Evolutionary conservation across 2,113 vertebrate species (phyloP).

Genomic region (Malurus melanocephalus): DNA sequence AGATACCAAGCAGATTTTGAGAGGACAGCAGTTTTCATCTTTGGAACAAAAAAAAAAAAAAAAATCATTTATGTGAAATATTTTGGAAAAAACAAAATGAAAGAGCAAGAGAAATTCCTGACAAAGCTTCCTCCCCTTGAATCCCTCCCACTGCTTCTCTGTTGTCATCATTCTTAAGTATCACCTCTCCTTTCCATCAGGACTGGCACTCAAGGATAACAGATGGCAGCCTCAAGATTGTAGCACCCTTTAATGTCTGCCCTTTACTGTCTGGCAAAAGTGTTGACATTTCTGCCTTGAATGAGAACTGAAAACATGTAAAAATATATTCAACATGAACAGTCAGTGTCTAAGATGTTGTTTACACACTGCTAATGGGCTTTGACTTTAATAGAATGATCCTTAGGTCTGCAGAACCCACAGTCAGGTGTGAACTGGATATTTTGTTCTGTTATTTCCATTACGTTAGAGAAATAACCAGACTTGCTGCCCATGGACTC

Average conservation of each 20-base stretch:
- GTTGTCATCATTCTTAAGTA: slow-evolving; percentile 71
- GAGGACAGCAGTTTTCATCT: slow-evolving; percentile 43
- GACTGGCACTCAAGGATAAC: slow-evolving; percentile 72
- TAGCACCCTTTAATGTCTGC: slow-evolving; percentile 77
- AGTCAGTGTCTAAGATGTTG: slow-evolving; percentile 68
- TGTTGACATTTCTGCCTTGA: slow-evolving; percentile 78
- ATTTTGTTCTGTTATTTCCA: slow-evolving; percentile 29
- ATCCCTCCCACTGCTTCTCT: slow-evolving; percentile 49
- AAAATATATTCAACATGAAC: slow-evolving; percentile 70
- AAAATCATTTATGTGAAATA: not conserved
- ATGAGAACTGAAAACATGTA: slow-evolving; percentile 76
- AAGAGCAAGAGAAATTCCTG: slow-evolving; percentile 52
- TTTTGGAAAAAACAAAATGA: slow-evolving; percentile 43
- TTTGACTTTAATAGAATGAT: slow-evolving; percentile 63
- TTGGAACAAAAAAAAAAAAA: not conserved
- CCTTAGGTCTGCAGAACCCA: slow-evolving; percentile 42
- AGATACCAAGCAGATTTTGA: slow-evolving; percentile 50
- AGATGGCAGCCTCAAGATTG: slow-evolving; percentile 77
- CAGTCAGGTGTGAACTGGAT: slow-evolving; percentile 53
- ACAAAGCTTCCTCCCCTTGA: slow-evolving; percentile 27
- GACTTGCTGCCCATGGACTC: not conserved
- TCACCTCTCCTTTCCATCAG: slow-evolving; percentile 64
- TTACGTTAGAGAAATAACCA: slow-evolving; percentile 7
- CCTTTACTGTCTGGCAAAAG: slow-evolving; percentile 76
- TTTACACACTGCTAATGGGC: slow-evolving; percentile 67